Percentiles rank a stretch among this genome's conserved stretches.
phyloP scores from a whole-genome alignment of 1,140 invertebrate genomes.

The Hydropsyche tenuis region DNA sequence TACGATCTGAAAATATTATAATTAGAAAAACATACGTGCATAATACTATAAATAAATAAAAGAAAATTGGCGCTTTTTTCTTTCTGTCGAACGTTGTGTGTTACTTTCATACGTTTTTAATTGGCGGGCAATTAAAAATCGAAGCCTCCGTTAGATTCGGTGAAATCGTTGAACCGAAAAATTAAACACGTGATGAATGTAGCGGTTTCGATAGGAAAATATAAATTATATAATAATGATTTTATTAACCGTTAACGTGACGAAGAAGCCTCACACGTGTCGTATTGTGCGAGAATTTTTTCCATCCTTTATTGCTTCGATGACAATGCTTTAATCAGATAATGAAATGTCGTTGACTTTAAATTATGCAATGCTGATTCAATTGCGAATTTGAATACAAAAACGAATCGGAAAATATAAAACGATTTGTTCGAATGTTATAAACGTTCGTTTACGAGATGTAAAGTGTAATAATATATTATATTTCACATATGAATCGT shows the following conservation, averaged over 20 bases:
- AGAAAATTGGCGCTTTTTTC: not conserved
- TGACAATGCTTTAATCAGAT: not conserved
- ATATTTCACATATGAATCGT: too few species aligned
- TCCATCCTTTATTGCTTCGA: not conserved
- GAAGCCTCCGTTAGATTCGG: constrained; percentile 12
- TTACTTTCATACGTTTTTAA: constrained; percentile 17
- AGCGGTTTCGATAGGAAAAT: constrained; percentile 7
- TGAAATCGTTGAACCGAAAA: constrained; percentile 22
- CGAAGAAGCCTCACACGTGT: not conserved
- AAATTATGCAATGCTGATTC: not conserved
- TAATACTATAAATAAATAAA: too few species aligned
- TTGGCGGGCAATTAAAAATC: constrained; percentile 18
- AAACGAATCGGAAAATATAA: too few species aligned
- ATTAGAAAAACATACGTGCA: too few species aligned
- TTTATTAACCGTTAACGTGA: not conserved
- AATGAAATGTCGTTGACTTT: not conserved
- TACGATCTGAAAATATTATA: too few species aligned
- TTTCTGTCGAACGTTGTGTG: not conserved
- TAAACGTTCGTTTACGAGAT: too few species aligned
- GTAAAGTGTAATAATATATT: too few species aligned
- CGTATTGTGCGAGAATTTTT: not conserved
- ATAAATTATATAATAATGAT: constrained; percentile 1
- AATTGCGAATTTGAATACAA: too few species aligned
- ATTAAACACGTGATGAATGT: constrained; percentile 3
- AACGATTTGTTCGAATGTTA: too few species aligned